Evolutionary conservation across 2,888 invertebrate species (phyloP).

Genomic region (Pedicia rivosa): DNA sequence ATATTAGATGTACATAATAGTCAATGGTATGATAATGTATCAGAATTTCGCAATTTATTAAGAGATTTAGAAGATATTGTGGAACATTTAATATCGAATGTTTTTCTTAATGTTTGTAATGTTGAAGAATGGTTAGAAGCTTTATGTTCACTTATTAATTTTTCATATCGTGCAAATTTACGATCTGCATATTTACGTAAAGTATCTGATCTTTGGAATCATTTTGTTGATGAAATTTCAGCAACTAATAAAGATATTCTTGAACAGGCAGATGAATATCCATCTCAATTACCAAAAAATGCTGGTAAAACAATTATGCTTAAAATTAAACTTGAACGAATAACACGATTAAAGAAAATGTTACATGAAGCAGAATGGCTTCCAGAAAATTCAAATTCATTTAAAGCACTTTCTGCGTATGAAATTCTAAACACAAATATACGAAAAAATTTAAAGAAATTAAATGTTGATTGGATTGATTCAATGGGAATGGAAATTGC

Average conservation of each 20-base stretch:
- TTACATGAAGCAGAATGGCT: conserved; percentile 65
- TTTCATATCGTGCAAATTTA: conserved; percentile 56
- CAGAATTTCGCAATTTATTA: conserved; percentile 33
- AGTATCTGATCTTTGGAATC: conserved; percentile 50
- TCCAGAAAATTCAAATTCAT: conserved; percentile 53
- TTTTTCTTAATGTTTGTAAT: conserved; percentile 63
- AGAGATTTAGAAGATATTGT: conserved; percentile 54
- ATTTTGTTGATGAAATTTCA: conserved; percentile 61
- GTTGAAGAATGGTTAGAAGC: conserved; percentile 68
- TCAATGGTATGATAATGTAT: conserved; percentile 42
- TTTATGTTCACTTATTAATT: conserved; percentile 60
- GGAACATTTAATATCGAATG: conserved; percentile 62
- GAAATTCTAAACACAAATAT: conserved; percentile 20
- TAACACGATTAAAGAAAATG: conserved; percentile 42
- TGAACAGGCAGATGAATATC: conserved; percentile 40
- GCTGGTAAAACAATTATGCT: conserved; percentile 56
- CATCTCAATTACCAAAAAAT: conserved; percentile 50
- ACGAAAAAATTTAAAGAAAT: conserved; percentile 31
- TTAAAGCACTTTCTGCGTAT: conserved; percentile 39
- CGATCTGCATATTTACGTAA: conserved; percentile 51
- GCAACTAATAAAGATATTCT: conserved; percentile 53
- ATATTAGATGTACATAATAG: conserved; percentile 65
- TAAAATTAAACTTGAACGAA: conserved; percentile 45
- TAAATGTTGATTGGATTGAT: conserved; percentile 40
- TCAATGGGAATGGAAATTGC: conserved; percentile 42